Conservation (phyloP, 2,113 vertebrate species). For the Macrotus californicus region DNA sequence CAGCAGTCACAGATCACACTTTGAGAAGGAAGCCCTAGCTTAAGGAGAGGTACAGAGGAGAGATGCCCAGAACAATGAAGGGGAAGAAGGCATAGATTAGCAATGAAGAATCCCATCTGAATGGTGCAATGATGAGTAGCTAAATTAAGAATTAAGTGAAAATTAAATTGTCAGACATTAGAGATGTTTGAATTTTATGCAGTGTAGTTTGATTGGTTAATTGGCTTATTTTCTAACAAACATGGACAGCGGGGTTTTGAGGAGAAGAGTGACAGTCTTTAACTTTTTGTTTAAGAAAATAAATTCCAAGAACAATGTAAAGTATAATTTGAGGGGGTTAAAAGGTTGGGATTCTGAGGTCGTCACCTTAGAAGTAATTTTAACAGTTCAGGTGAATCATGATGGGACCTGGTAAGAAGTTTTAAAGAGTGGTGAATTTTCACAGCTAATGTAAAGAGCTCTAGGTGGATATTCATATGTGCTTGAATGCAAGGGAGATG, state of each 20-base stretch:
- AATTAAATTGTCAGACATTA: background rate
- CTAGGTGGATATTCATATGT: background rate
- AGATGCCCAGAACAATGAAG: background rate
- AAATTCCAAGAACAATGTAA: background rate
- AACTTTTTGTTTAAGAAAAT: background rate
- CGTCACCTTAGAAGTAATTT: background rate
- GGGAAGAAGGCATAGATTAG: background rate
- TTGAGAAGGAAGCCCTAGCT: background rate
- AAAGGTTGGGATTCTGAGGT: background rate
- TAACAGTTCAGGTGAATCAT: background rate
- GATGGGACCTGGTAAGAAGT: background rate
- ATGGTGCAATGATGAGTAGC: background rate
- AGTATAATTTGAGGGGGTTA: background rate
- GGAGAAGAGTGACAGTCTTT: background rate
- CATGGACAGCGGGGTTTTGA: background rate
- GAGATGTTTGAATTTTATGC: background rate
- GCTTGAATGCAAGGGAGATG: background rate
- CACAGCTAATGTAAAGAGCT: background rate
- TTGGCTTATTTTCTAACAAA: background rate
- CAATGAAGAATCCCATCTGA: background rate
- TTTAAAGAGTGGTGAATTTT: background rate
- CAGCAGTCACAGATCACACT: rapidly evolving
- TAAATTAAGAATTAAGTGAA: background rate
- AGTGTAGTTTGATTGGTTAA: background rate
- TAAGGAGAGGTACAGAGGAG: background rate